Percentiles rank a stretch among this genome's conserved stretches.
These are phyloP conservation scores for Notolepis coatsorum DNA, from an alignment of 2,797 vertebrate species.

Conservation along the genomic window DNA sequence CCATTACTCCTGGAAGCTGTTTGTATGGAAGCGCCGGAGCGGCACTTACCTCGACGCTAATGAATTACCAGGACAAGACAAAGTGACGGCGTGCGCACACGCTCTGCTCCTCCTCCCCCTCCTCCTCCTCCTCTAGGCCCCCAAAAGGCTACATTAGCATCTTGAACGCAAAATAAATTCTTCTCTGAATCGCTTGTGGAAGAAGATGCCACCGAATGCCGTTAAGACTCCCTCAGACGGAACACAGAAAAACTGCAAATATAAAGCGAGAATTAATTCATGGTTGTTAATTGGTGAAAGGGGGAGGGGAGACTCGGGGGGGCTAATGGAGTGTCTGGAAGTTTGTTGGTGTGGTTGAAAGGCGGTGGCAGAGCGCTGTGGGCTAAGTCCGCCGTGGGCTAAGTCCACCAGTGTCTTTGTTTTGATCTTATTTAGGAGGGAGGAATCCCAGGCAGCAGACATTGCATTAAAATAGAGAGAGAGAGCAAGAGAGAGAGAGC, in stretches of 20 bases:
- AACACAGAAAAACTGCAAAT: constrained; percentile 8
- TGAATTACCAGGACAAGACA: constrained; percentile 70
- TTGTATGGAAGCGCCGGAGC: constrained; percentile 49
- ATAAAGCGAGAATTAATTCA: constrained; percentile 2
- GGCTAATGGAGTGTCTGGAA: not conserved
- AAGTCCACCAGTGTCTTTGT: constrained; percentile 16
- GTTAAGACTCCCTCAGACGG: constrained; percentile 2
- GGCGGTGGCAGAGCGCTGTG: constrained; percentile 15
- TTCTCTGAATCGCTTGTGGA: constrained; percentile 46
- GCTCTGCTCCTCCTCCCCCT: constrained; percentile 44
- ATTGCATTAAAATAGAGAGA: constrained; percentile 36
- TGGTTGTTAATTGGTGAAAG: constrained; percentile 7
- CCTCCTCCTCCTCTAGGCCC: constrained; percentile 21
- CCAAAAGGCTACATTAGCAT: constrained; percentile 81
- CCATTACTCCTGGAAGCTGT: constrained; percentile 56
- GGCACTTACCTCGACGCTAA: constrained; percentile 71
- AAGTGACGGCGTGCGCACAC: constrained; percentile 45
- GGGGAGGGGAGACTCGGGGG: not conserved
- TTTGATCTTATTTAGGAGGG: constrained; percentile 31
- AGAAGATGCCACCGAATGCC: not conserved
- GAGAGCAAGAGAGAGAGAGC: too few species aligned
- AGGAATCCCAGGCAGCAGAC: constrained; percentile 20
- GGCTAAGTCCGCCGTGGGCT: constrained; percentile 1
- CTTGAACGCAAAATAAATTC: constrained; percentile 74
- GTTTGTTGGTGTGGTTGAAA: not conserved